Conservation (phyloP, 2,888 invertebrate species). For the Standfussiana lucernea region DNA sequence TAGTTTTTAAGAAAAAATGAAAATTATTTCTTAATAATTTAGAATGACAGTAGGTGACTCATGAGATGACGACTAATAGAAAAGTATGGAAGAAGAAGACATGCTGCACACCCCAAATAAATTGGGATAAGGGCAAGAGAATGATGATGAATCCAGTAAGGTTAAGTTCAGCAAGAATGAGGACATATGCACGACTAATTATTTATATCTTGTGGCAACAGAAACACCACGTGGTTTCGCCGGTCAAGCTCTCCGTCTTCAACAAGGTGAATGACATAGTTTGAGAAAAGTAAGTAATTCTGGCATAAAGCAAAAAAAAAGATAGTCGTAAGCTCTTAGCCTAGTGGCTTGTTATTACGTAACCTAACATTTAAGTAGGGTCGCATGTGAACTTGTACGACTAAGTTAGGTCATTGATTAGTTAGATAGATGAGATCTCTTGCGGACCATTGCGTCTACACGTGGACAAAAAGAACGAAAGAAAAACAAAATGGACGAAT, state of each 20-base stretch:
- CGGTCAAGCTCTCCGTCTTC: background rate
- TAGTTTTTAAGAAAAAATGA: too few species aligned
- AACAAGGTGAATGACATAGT: background rate
- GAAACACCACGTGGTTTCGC: background rate
- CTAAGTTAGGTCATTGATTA: slow-evolving; percentile 41
- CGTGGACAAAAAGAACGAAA: background rate
- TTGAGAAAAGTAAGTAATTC: background rate
- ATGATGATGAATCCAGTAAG: background rate
- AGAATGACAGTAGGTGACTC: background rate
- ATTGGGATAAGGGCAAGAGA: background rate
- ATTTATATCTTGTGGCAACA: background rate
- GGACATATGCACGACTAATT: background rate
- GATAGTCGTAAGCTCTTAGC: background rate
- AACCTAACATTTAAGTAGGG: slow-evolving; percentile 8
- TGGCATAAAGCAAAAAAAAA: slow-evolving; percentile 4
- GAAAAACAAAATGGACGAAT: background rate
- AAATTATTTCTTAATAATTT: background rate
- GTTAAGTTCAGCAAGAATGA: background rate
- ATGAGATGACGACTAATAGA: too few species aligned
- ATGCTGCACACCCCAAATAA: background rate
- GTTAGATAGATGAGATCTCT: slow-evolving; percentile 27
- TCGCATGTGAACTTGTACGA: slow-evolving; percentile 18
- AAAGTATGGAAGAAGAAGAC: background rate
- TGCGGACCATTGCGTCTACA: background rate
- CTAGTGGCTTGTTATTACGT: slow-evolving; percentile 33